Evolutionary conservation across 2,888 invertebrate species (phyloP).

Genomic region (Heliconius cydno): DNA sequence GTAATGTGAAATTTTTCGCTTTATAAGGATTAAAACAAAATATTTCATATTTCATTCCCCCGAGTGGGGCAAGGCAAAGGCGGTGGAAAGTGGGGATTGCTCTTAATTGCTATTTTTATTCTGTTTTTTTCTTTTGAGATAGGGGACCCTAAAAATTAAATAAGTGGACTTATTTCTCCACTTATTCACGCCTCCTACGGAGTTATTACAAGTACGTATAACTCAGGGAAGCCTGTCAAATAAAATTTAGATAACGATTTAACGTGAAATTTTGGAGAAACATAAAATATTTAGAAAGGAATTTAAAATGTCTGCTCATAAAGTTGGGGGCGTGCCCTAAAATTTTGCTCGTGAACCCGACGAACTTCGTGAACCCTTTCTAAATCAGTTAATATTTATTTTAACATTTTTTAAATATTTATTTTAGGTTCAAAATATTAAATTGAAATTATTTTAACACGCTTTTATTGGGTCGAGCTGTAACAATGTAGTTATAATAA

Average conservation of each 20-base stretch:
- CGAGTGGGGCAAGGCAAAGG: too few relatives aligned
- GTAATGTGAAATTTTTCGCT: too few relatives aligned
- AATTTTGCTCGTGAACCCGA: conserved; percentile 9
- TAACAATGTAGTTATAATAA: too few relatives aligned
- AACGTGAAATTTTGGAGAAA: conserved; percentile 18
- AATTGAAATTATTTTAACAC: not conserved
- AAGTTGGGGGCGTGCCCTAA: conserved; percentile 5
- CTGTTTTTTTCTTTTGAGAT: too few relatives aligned
- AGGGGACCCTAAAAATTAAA: not conserved
- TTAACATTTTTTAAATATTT: not conserved
- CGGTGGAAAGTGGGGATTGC: too few relatives aligned
- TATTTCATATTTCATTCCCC: too few relatives aligned
- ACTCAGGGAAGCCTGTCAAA: not conserved
- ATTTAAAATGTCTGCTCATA: conserved; percentile 16
- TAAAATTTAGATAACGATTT: conserved; percentile 2
- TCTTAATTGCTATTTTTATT: too few relatives aligned
- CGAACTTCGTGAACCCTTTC: conserved; percentile 23
- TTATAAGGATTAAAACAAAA: too few relatives aligned
- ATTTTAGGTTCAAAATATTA: not conserved
- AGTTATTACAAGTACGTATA: not conserved
- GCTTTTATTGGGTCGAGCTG: not conserved
- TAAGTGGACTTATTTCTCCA: not conserved
- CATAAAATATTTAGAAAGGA: conserved; percentile 24
- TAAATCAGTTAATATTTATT: conserved; percentile 23
- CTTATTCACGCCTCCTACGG: not conserved